These are phyloP conservation scores for Eretmocerus hayati DNA, from an alignment of 2,888 invertebrate species.

Conservation along the genomic window DNA sequence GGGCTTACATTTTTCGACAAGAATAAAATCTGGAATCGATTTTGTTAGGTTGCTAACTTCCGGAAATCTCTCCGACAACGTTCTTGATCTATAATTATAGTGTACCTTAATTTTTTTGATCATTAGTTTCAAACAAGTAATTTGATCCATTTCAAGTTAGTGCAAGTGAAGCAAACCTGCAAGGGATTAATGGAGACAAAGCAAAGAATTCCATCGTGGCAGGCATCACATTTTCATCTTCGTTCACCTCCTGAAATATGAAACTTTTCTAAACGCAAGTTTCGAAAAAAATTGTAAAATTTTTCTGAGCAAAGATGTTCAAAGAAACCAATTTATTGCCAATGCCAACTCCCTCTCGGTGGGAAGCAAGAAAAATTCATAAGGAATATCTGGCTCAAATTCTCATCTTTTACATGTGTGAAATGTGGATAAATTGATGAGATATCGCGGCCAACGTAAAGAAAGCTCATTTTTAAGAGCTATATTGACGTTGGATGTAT, in stretches of 20 bases:
- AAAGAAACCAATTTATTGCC: no score
- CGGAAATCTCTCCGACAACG: slow-evolving; percentile 47
- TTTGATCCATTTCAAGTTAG: background rate
- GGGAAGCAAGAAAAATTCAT: background rate
- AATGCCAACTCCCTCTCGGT: no score
- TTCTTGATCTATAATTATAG: slow-evolving; percentile 46
- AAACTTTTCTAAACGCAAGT: no score
- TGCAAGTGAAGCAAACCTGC: slow-evolving; percentile 35
- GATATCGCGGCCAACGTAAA: no score
- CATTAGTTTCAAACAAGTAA: no score
- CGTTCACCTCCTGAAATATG: background rate
- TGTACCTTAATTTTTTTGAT: no score
- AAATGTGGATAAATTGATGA: background rate
- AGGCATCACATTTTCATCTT: background rate
- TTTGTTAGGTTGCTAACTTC: slow-evolving; percentile 47
- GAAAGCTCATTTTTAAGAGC: no score
- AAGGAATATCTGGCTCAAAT: no score
- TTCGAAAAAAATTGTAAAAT: no score
- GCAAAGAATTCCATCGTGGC: slow-evolving; percentile 30
- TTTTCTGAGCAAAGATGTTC: no score
- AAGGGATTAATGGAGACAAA: slow-evolving; percentile 34
- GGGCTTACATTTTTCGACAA: slow-evolving; percentile 36
- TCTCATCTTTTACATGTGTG: no score
- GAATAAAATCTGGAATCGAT: slow-evolving; percentile 50
- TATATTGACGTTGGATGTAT: no score